Evolutionary conservation across 2,797 vertebrate genomes (phyloP), one percentile per base, ranked within the genome.

Genomic region (Chrosomus eos): DNA sequence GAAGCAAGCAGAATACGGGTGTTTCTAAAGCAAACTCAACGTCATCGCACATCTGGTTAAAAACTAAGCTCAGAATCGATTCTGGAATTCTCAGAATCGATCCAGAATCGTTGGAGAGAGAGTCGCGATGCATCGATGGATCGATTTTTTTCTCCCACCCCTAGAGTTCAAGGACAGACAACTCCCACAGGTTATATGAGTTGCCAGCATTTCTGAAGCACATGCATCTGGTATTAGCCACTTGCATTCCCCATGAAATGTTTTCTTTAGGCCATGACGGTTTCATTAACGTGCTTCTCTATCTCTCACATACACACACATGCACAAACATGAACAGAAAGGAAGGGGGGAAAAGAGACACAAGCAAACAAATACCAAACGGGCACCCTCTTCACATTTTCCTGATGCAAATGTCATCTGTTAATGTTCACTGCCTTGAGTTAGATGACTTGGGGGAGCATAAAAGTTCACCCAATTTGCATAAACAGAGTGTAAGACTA

Each of bases 261-360:
- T 68, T 72, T 81, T 89, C 89, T 88, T 85, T 64, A 51, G 87
- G 89, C 76, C 81, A 81, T 70, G 80, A 82, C 85, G 68, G 71
- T 88, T 83, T 83, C 87, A 88, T 88, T 89, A 88, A 87, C 90
- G 82, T 85, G 88, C 87, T 86, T 88, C 73, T 77, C 77, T 73
- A 79, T 81, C 67, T 62, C 80, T 26, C 74, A 28, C 43, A 71
- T 26, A 45, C 38, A 73, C 73, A 80, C 60, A 81, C 60, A 80
- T n/a, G n/a, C n/a, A n/a, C n/a, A n/a, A n/a, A n/a, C 55, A 85
- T n/a, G 83, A 26, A 67, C 11, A 79, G 48, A 82, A 58, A 62
- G 9, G 58, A 67, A 53, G 48, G 16, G 23, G 16, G 10, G 40
- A 62, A 83, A 75, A 82, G 81, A 72, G 70, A 64, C 67, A 51